These are phyloP conservation scores for Trichonephila clavipes DNA, from an alignment of 1,140 invertebrate species.

Conservation along the genomic window DNA sequence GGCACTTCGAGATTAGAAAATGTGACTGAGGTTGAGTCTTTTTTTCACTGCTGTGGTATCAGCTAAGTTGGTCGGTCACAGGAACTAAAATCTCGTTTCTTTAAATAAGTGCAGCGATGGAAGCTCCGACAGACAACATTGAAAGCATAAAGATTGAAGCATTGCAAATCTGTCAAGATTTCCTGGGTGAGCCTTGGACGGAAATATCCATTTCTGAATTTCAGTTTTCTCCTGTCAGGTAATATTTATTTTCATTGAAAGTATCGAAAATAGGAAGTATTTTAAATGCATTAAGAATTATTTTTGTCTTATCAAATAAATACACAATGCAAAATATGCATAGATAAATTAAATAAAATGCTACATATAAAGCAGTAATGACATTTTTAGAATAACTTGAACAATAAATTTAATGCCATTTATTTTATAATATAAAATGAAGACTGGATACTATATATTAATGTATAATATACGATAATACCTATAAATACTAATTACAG, in stretches of 20 bases:
- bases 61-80: neutral
- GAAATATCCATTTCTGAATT: constrained; percentile 1
- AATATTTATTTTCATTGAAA: neutral
- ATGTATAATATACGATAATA: too few species aligned
- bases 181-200: neutral
- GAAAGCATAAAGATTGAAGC: neutral
- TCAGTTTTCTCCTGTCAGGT: neutral
- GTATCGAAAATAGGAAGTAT: too few species aligned
- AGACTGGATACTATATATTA: too few species aligned
- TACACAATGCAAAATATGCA: too few species aligned
- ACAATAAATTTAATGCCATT: too few species aligned
- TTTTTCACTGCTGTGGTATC: neutral
- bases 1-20: neutral
- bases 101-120: neutral
- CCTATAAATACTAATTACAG: too few species aligned
- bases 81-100: neutral
- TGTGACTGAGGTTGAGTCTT: neutral
- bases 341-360: too few species aligned
- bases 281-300: too few species aligned
- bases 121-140: neutral
- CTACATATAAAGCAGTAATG: too few species aligned
- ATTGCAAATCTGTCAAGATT: neutral
- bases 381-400: too few species aligned
- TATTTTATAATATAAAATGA: too few species aligned
- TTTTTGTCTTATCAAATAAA: too few species aligned